phyloP scores from a whole-genome alignment of 2,888 invertebrate genomes.

The Drosophila maculinotata region DNA sequence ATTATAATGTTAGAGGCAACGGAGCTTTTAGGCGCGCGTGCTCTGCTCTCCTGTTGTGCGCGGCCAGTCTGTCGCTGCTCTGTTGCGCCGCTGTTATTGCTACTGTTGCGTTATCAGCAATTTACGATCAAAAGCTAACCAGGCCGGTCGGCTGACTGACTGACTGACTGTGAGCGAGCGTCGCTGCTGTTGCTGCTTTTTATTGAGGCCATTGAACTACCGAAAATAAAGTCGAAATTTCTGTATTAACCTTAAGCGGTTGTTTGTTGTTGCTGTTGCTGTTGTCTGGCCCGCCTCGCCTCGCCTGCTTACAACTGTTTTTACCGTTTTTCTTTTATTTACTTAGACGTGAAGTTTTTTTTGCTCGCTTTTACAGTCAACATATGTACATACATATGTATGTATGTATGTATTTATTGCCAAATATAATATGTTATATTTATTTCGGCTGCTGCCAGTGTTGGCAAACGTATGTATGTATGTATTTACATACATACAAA shows the following conservation, averaged over 20 bases:
- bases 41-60: slow-evolving; percentile 1
- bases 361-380: slow-evolving; percentile 50
- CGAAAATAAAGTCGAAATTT: slow-evolving; percentile 56
- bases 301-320: slow-evolving; percentile 72
- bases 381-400: slow-evolving; percentile 1
- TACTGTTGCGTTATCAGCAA: slow-evolving; percentile 63
- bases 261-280: slow-evolving; percentile 21
- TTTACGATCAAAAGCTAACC: slow-evolving; percentile 58
- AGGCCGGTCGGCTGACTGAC: slow-evolving; percentile 22
- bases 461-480: background rate
- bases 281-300: slow-evolving; percentile 1
- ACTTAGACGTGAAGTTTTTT: slow-evolving; percentile 38
- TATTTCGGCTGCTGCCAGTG: background rate
- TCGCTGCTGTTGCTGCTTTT: slow-evolving; percentile 42
- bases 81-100: too few species aligned
- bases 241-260: slow-evolving; percentile 67
- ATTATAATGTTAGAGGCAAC: slow-evolving; percentile 16
- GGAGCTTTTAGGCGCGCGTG: slow-evolving; percentile 27
- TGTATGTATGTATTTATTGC: too few species aligned
- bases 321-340: slow-evolving; percentile 69
- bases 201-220: slow-evolving; percentile 71
- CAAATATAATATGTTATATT: background rate
- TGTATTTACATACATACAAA: background rate
- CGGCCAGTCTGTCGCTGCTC: too few species aligned
- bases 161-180: slow-evolving; percentile 41